These are phyloP conservation scores for Equus quagga DNA, from an alignment of 2,113 vertebrate genomes.

Conservation along the genomic window DNA sequence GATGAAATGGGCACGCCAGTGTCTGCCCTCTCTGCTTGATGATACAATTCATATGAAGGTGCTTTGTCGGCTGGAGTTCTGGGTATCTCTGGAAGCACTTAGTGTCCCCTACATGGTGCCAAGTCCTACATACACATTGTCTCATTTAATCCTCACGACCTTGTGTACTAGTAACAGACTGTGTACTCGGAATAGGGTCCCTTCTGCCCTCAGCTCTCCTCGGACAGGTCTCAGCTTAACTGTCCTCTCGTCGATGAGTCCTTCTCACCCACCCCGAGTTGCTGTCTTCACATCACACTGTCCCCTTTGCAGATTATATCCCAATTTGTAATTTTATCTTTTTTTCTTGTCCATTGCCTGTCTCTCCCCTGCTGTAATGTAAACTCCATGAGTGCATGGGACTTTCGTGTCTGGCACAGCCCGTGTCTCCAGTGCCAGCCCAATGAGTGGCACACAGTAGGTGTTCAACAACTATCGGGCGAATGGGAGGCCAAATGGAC, in stretches of 20 bases:
- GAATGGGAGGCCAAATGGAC: not conserved
- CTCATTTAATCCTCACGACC: not conserved
- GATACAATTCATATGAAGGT: not conserved
- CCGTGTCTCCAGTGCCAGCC: not conserved
- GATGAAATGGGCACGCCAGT: not conserved
- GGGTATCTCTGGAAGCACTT: not conserved
- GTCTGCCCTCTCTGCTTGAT: not conserved
- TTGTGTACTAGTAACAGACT: too few relatives aligned
- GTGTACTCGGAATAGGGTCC: too few relatives aligned
- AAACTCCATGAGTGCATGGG: not conserved
- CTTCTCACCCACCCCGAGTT: too few relatives aligned
- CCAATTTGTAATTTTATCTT: not conserved
- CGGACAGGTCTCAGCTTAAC: not conserved
- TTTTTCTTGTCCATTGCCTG: not conserved
- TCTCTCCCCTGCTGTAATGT: rapidly evolving
- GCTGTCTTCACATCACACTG: not conserved
- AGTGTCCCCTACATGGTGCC: not conserved
- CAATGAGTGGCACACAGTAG: not conserved
- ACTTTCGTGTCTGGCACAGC: not conserved
- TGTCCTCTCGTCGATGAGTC: not conserved
- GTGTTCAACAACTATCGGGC: not conserved
- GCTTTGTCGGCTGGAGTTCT: not conserved
- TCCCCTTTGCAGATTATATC: not conserved
- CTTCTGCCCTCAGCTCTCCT: not conserved
- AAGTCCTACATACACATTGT: not conserved